Evolutionary conservation across 2,888 invertebrate species (phyloP).

Genomic region (Agrilus cyanescens): DNA sequence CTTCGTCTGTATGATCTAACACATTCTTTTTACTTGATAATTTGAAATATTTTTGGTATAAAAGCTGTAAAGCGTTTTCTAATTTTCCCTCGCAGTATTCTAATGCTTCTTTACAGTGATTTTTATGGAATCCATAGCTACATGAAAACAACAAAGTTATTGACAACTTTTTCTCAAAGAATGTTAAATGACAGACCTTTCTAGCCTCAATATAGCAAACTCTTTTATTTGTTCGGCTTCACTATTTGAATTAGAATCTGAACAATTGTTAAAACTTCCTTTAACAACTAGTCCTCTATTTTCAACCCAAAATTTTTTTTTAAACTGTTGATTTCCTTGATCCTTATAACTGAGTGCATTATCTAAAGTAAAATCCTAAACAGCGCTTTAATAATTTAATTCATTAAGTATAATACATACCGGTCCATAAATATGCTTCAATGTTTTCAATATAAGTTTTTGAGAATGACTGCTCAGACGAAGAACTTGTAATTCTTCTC

Average conservation of each 20-base stretch:
- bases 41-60: constrained; percentile 60
- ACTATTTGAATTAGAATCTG: constrained; percentile 43
- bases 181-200: constrained; percentile 41
- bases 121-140: constrained; percentile 62
- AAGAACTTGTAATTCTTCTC: constrained; percentile 65
- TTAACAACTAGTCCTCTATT: constrained; percentile 63
- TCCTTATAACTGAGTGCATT: constrained; percentile 44
- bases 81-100: constrained; percentile 52
- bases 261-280: constrained; percentile 54
- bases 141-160: constrained; percentile 19
- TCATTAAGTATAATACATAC: constrained; percentile 35
- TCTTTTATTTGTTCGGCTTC: constrained; percentile 53
- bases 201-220: constrained; percentile 60
- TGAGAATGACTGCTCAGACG: constrained; percentile 57
- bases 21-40: constrained; percentile 22
- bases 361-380: constrained; percentile 39
- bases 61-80: constrained; percentile 57
- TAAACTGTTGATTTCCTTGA: constrained; percentile 49
- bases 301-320: constrained; percentile 66
- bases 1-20: constrained; percentile 37
- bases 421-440: constrained; percentile 63
- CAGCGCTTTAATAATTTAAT: constrained; percentile 9
- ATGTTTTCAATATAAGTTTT: constrained; percentile 59
- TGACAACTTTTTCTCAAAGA: background rate
- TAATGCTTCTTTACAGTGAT: constrained; percentile 65